These are phyloP conservation scores for Sebastes nivosus DNA, from an alignment of 2,797 vertebrate genomes.

Conservation along the genomic window DNA sequence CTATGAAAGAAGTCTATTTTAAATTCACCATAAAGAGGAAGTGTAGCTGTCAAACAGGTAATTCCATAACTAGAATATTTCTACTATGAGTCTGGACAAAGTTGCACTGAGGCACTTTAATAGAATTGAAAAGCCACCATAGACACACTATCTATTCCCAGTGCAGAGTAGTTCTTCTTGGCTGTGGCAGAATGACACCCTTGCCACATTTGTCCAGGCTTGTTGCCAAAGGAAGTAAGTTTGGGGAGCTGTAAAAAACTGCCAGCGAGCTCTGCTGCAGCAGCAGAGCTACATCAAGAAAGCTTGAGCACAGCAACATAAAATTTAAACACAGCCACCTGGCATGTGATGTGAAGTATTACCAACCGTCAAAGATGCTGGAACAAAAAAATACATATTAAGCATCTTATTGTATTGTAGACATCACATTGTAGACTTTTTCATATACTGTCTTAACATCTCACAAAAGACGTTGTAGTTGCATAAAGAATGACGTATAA, in stretches of 20 bases:
- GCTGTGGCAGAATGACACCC: slow-evolving; percentile 47
- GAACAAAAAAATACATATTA: slow-evolving; percentile 21
- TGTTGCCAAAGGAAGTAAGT: slow-evolving; percentile 59
- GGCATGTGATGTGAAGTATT: slow-evolving; percentile 39
- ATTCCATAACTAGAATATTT: slow-evolving; percentile 11
- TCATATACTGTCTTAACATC: neutral
- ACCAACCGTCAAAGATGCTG: slow-evolving; percentile 9
- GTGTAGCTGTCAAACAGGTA: neutral
- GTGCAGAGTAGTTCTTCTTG: slow-evolving; percentile 6
- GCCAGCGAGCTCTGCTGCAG: slow-evolving; percentile 41
- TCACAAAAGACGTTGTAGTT: neutral
- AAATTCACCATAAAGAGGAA: slow-evolving; percentile 12
- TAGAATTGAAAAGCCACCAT: slow-evolving; percentile 24
- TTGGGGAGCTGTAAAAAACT: slow-evolving; percentile 54
- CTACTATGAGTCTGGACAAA: slow-evolving; percentile 12
- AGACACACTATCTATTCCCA: slow-evolving; percentile 10
- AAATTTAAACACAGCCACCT: slow-evolving; percentile 62
- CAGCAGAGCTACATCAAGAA: slow-evolving; percentile 41
- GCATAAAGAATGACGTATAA: neutral
- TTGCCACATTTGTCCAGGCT: slow-evolving; percentile 54
- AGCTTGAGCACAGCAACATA: slow-evolving; percentile 49
- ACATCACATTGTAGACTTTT: neutral
- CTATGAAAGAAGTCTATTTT: neutral
- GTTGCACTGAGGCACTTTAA: slow-evolving; percentile 15
- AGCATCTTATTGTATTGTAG: slow-evolving; percentile 1